Evolutionary conservation across 2,113 vertebrate genomes (phyloP).

Genomic region (Cyrtonyx montezumae): DNA sequence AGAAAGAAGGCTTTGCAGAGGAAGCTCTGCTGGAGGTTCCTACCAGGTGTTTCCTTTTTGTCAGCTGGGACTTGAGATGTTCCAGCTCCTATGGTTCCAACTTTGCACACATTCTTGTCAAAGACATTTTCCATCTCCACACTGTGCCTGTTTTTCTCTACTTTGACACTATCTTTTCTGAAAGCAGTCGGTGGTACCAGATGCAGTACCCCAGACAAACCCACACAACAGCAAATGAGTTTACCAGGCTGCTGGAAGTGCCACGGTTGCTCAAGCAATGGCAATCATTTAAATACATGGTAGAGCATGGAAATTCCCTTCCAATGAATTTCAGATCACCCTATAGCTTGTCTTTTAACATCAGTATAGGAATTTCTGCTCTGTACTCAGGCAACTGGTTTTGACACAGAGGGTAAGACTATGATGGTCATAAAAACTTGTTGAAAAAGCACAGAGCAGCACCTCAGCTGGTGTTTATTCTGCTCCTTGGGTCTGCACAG

Average conservation of each 20-base stretch:
- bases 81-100: neutral
- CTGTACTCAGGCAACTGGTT: neutral
- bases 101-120: neutral
- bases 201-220: rapidly evolving
- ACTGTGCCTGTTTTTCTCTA: neutral
- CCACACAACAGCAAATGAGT: neutral
- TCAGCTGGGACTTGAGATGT: neutral
- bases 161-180: neutral
- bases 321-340: neutral
- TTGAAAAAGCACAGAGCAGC: neutral
- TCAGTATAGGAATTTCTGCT: neutral
- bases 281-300: neutral
- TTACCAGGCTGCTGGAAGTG: rapidly evolving
- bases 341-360: neutral
- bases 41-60: neutral
- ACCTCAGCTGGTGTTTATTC: neutral
- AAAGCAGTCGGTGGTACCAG: neutral
- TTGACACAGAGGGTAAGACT: neutral
- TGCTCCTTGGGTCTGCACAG: neutral
- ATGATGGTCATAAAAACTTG: neutral
- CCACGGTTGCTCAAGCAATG: neutral
- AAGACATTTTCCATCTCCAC: neutral
- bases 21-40: neutral
- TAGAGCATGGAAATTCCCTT: neutral
- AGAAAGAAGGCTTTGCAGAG: neutral